Conservation (phyloP, 2,888 invertebrate genomes). For the Trichogramma dendrolimi region DNA sequence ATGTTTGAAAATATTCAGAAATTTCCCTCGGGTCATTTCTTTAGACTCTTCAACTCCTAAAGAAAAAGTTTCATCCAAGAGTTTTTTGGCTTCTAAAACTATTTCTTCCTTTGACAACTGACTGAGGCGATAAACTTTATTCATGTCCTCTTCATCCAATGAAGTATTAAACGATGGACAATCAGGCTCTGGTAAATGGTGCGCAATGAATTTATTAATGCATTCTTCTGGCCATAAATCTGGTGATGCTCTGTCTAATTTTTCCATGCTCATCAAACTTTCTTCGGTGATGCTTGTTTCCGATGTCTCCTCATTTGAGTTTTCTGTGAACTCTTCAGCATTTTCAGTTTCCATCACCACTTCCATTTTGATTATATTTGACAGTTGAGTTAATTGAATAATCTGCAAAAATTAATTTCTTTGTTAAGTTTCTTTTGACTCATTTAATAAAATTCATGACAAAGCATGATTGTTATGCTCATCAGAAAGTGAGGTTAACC, state of each 20-base stretch:
- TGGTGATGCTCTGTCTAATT: slow-evolving; percentile 86
- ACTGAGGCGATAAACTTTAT: slow-evolving; percentile 74
- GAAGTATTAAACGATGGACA: slow-evolving; percentile 47
- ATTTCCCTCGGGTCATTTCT: slow-evolving; percentile 94
- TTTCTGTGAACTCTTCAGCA: not conserved
- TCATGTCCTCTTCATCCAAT: slow-evolving; percentile 46
- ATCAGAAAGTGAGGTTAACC: too few species aligned
- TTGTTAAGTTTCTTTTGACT: too few species aligned
- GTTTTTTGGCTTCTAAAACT: slow-evolving; percentile 86
- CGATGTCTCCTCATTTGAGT: not conserved
- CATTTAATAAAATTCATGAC: too few species aligned
- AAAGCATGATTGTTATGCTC: too few species aligned
- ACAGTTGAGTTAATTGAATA: too few species aligned
- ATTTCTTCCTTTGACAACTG: slow-evolving; percentile 75
- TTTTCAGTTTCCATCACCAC: not conserved
- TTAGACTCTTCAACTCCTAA: slow-evolving; percentile 91
- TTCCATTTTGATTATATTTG: not conserved
- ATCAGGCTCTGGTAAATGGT: slow-evolving; percentile 61
- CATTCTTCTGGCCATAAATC: slow-evolving; percentile 96
- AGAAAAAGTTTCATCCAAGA: slow-evolving; percentile 91
- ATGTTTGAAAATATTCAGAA: slow-evolving; percentile 75
- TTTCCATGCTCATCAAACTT: slow-evolving; percentile 81
- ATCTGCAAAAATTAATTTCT: too few species aligned
- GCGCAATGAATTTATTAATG: slow-evolving; percentile 75
- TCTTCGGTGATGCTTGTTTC: slow-evolving; percentile 57